Evolutionary conservation across 1,140 invertebrate species (phyloP), one percentile per base, ranked within the genome.

Genomic region (Anadara kagoshimensis): DNA sequence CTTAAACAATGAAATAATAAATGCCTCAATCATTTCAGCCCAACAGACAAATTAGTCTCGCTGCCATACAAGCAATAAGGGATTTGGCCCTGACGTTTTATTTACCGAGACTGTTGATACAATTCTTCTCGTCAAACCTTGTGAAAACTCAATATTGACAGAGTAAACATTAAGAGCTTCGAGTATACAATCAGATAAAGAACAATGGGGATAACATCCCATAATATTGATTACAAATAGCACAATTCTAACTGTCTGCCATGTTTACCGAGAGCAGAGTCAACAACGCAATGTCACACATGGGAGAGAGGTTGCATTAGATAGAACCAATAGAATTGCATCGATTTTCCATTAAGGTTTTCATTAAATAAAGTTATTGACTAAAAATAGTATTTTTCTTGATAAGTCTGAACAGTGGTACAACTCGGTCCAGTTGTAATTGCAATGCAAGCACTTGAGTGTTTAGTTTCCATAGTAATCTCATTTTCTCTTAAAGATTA

Each of bases 301-400:
- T 26, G 20, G 71, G 68, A 53, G 57, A 47, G 57, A 56, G 62
- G 71, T 67, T 68, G 64, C 18, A 63, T 73, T 64, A 65, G 63
- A 73, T 73, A 73, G 67, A 68, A 68, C 64, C 71, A 68, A 73
- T 73, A 73, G 68, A 73, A 51, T 68, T 54, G 61, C 54, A 73
- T 73, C 58, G 71, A 73, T 73, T 73, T 41, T 61, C 71, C 71
- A 73, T 73, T 73, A 73, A 22, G 51, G 62, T 57, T 73, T 73
- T 73, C 71, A 73, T 73, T 73, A 73, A 73, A 73, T 73, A 73
- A 73, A 73, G 71, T 67, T 73, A 73, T 73, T 73, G 71, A 73
- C 71, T 65, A 73, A 73, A 69, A 73, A 64, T 51, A 49, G 45
- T 53, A 51, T 64, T 64, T 64, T 49, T 64, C 62, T 64, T 64